Evolutionary conservation across 2,113 vertebrate species (phyloP).

Genomic region (Uropsilus gracilis): DNA sequence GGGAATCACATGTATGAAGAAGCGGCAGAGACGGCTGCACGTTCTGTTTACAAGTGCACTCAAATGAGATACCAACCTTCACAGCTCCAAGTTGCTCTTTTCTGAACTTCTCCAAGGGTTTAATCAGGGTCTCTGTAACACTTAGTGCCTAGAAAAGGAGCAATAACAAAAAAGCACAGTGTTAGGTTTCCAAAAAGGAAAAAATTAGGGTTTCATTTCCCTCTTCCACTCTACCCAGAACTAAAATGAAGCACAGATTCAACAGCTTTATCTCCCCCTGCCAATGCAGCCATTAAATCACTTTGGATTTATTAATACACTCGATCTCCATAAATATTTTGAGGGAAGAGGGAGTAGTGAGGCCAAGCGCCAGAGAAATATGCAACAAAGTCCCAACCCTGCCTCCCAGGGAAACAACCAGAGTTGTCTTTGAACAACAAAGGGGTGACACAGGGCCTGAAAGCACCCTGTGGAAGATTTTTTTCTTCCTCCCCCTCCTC

Average conservation of each 20-base stretch:
- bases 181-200: constrained; percentile 73
- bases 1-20: neutral
- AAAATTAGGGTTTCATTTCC: constrained; percentile 37
- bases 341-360: neutral
- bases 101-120: constrained; percentile 97
- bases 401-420: neutral
- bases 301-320: neutral
- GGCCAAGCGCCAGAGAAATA: neutral
- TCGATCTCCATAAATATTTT: constrained; percentile 45
- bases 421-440: neutral
- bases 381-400: neutral
- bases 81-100: constrained; percentile 96
- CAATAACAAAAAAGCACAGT: constrained; percentile 56
- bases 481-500: constrained; percentile 9
- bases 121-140: constrained; percentile 98
- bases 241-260: constrained; percentile 55
- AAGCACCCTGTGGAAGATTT: constrained; percentile 43
- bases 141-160: constrained; percentile 91
- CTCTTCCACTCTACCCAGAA: constrained; percentile 65
- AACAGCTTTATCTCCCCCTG: constrained; percentile 28
- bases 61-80: constrained; percentile 89
- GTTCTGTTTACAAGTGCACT: constrained; percentile 45
- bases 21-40: neutral
- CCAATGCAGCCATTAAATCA: constrained; percentile 33
- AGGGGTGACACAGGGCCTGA: constrained; percentile 15